A percentile compares a stretch with the other conserved stretches of the same genome.
phyloP scores from a whole-genome alignment of 2,888 invertebrate genomes.

The Lasius fuliginosus region DNA sequence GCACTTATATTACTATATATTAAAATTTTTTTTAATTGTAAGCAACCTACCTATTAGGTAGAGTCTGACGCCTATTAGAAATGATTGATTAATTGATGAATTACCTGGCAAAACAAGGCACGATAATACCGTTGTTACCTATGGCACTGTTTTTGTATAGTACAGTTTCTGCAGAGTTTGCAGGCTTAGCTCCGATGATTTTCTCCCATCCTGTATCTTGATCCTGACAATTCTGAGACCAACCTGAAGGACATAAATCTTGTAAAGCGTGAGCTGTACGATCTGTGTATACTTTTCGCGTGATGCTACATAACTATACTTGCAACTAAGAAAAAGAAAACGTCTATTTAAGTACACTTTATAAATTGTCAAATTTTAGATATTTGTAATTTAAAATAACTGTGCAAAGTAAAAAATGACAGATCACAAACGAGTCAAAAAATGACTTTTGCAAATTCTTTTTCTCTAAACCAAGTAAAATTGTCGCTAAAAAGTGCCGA shows the following conservation, averaged over 20 bases:
- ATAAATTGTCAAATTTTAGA: background rate
- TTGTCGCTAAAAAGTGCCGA: background rate
- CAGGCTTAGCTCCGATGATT: slow-evolving; percentile 81
- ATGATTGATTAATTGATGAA: slow-evolving; percentile 16
- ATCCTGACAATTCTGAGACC: slow-evolving; percentile 71
- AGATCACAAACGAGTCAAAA: background rate
- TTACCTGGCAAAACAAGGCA: slow-evolving; percentile 81
- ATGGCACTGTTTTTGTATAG: slow-evolving; percentile 74
- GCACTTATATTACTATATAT: background rate
- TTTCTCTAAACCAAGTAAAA: background rate
- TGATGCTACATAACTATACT: background rate
- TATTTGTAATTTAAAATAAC: background rate
- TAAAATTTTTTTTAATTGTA: background rate
- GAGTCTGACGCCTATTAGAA: background rate
- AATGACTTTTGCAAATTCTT: background rate
- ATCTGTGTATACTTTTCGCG: background rate
- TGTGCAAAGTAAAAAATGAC: background rate
- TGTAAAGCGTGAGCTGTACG: background rate
- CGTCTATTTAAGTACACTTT: background rate
- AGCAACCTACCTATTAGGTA: background rate
- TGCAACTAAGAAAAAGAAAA: background rate
- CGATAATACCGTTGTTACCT: slow-evolving; percentile 81
- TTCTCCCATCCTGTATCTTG: slow-evolving; percentile 81
- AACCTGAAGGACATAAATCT: slow-evolving; percentile 64
- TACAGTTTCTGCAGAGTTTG: slow-evolving; percentile 69